phyloP scores from a whole-genome alignment of 2,113 vertebrate species.

The Alectura lathami region DNA sequence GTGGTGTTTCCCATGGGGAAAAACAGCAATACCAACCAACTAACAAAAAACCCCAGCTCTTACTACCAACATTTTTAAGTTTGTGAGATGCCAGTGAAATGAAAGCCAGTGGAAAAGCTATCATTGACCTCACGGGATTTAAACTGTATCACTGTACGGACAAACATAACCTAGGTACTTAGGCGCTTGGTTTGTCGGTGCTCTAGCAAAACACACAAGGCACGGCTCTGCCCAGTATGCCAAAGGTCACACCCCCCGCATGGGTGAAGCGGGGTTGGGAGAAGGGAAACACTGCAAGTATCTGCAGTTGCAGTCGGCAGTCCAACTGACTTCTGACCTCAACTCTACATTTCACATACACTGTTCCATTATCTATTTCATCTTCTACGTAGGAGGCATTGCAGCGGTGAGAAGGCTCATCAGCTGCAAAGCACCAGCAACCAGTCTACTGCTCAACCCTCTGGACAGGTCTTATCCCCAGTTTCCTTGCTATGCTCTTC shows the following conservation, averaged over 20 bases:
- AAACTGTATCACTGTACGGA: neutral
- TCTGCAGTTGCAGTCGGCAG: neutral
- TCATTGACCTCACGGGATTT: neutral
- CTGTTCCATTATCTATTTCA: neutral
- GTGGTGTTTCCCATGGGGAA: neutral
- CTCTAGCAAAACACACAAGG: neutral
- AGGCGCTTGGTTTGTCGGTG: neutral
- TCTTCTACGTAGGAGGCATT: neutral
- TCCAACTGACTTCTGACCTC: neutral
- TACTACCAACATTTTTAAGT: neutral
- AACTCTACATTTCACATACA: neutral
- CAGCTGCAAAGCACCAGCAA: neutral
- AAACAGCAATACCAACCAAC: neutral
- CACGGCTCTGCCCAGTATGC: neutral
- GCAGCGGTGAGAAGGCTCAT: neutral
- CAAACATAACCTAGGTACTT: neutral
- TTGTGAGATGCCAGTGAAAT: neutral
- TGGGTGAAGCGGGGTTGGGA: accelerated
- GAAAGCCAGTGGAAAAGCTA: neutral
- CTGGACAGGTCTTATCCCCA: neutral
- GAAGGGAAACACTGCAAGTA: neutral
- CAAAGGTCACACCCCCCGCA: neutral
- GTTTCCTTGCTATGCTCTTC: neutral
- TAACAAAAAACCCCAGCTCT: neutral
- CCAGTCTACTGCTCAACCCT: neutral